These are phyloP conservation scores for Heliothis virescens DNA, from an alignment of 1,140 invertebrate genomes.

Conservation along the genomic window DNA sequence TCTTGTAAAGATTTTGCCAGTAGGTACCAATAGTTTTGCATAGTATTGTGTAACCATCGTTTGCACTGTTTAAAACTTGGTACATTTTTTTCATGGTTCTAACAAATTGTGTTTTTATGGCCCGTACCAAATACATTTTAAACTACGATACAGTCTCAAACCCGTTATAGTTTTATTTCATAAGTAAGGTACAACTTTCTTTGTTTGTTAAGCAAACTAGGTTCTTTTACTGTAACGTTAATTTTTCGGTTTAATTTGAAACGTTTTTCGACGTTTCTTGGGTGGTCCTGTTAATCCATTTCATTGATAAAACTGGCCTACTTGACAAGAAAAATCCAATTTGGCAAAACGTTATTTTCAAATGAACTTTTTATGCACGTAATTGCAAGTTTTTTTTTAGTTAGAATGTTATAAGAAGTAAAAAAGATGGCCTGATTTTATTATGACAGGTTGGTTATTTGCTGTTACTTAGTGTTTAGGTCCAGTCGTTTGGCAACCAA, in stretches of 20 bases:
- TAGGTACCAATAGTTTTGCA: not conserved
- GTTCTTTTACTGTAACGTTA: not conserved
- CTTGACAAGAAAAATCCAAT: conserved; percentile 11
- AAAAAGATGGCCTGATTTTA: conserved; percentile 35
- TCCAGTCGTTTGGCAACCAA: conserved; percentile 57
- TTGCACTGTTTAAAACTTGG: not conserved
- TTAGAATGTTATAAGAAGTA: conserved; percentile 8
- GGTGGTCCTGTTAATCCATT: not conserved
- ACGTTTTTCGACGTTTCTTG: conserved; percentile 3
- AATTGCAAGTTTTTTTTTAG: not conserved
- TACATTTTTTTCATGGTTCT: conserved; percentile 26
- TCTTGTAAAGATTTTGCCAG: too few relatives aligned
- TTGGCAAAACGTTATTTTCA: conserved; percentile 10
- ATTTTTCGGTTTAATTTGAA: conserved; percentile 1
- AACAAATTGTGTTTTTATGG: conserved; percentile 4
- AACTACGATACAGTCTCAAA: not conserved
- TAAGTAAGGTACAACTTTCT: conserved; percentile 13
- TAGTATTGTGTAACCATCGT: conserved; percentile 18
- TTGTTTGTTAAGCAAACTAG: conserved; percentile 20
- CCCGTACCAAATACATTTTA: conserved; percentile 23
- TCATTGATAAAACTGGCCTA: not conserved
- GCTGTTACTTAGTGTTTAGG: conserved; percentile 49
- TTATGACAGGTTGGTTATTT: conserved; percentile 15
- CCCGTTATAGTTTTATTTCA: conserved; percentile 32
- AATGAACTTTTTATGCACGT: not conserved